Conservation (phyloP, 1,140 invertebrate genomes). For the Lethocerus indicus region DNA sequence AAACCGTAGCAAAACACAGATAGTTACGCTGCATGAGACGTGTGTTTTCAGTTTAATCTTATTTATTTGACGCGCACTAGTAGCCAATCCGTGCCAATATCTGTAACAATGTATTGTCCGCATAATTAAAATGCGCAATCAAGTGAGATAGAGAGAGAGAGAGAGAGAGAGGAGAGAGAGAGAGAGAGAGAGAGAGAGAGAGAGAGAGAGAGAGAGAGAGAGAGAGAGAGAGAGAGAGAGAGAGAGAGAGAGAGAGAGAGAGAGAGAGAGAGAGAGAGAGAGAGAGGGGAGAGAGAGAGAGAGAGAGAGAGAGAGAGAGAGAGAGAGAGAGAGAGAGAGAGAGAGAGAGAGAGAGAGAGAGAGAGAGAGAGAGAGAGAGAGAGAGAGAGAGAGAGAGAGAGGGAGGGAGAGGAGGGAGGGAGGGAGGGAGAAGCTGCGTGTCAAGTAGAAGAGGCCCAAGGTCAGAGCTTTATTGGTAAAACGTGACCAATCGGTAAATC, state of each 20-base stretch:
- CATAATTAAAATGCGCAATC: too few species aligned
- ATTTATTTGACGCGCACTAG: too few species aligned
- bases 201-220: neutral
- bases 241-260: neutral
- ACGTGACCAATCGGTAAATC: too few species aligned
- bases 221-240: neutral
- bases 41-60: too few species aligned
- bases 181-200: neutral
- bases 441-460: neutral
- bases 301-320: neutral
- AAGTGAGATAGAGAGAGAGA: too few species aligned
- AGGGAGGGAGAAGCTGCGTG: neutral
- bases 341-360: neutral
- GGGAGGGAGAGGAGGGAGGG: neutral
- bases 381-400: neutral
- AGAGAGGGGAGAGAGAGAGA: neutral
- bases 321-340: neutral
- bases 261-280: neutral
- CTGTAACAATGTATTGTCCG: too few species aligned
- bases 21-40: too few species aligned
- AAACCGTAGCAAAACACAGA: too few species aligned
- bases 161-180: constrained; percentile 2
- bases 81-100: too few species aligned
- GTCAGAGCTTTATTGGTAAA: too few species aligned
- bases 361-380: neutral